Evolutionary conservation across 2,888 invertebrate species (phyloP).

Genomic region (Dryadula phaetusa): DNA sequence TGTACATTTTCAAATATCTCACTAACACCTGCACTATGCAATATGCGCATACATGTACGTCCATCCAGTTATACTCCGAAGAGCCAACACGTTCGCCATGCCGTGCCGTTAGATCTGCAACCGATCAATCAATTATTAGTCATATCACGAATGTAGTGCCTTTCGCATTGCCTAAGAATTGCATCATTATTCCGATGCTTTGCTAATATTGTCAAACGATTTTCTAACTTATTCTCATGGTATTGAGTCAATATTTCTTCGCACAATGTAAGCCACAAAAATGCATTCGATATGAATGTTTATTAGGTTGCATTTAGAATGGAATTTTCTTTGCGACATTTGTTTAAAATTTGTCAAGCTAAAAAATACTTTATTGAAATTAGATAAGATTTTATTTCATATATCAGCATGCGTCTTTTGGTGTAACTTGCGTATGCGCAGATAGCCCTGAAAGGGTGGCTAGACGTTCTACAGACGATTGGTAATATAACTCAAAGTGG

Average conservation of each 20-base stretch:
- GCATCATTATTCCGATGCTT: conserved; percentile 34
- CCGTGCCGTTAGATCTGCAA: conserved; percentile 68
- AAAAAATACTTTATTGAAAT: conserved; percentile 31
- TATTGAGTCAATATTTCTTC: conserved; percentile 19
- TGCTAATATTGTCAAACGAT: conserved; percentile 4
- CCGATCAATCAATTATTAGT: conserved; percentile 63
- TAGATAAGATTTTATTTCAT: conserved; percentile 34
- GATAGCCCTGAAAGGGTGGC: conserved; percentile 62
- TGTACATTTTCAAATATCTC: neutral
- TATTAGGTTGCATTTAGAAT: conserved; percentile 44
- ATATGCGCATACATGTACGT: neutral
- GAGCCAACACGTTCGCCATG: conserved; percentile 44
- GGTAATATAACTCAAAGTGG: conserved; percentile 24
- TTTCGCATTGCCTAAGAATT: conserved; percentile 55
- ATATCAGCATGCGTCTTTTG: neutral
- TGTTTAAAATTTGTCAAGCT: neutral
- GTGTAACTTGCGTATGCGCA: conserved; percentile 55
- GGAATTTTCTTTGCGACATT: conserved; percentile 39
- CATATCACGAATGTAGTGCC: conserved; percentile 64
- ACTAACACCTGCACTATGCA: neutral
- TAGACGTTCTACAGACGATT: conserved; percentile 71
- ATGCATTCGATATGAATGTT: conserved; percentile 42
- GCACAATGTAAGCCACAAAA: conserved; percentile 21
- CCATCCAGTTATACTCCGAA: conserved; percentile 26
- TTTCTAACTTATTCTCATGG: neutral